Percentiles rank a stretch among this genome's conserved stretches.
These are phyloP conservation scores for Calephelis nemesis DNA, from an alignment of 1,140 invertebrate genomes.

Conservation along the genomic window DNA sequence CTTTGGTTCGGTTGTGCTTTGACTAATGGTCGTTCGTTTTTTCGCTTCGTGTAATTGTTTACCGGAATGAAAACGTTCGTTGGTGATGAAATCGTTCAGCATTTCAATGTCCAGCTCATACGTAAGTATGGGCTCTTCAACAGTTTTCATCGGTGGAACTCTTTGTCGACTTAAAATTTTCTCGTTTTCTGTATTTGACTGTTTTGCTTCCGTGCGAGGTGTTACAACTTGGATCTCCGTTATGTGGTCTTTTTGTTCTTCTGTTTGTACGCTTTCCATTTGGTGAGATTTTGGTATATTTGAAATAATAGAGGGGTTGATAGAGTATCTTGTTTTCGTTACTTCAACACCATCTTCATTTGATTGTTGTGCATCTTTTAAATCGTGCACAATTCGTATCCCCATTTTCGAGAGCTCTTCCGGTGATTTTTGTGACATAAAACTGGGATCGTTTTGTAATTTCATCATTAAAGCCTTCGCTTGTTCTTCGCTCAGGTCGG, in stretches of 20 bases:
- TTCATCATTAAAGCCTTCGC: constrained; percentile 71
- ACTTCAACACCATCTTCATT: constrained; percentile 58
- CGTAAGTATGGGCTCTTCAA: constrained; percentile 57
- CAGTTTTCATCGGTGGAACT: constrained; percentile 40
- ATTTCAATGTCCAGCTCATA: constrained; percentile 71
- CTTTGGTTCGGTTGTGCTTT: constrained; percentile 61
- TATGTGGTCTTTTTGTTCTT: constrained; percentile 56
- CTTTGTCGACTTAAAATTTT: constrained; percentile 58
- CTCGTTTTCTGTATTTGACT: constrained; percentile 51
- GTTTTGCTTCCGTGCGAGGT: constrained; percentile 52
- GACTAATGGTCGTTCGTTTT: constrained; percentile 52
- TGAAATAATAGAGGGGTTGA: constrained; percentile 50
- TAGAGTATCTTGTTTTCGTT: constrained; percentile 64
- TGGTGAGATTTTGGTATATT: constrained; percentile 45
- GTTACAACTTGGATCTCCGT: constrained; percentile 76
- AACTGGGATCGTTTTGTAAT: constrained; percentile 69
- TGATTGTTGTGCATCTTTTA: constrained; percentile 58
- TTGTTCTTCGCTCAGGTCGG: constrained; percentile 66
- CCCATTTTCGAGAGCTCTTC: constrained; percentile 67
- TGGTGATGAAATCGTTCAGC: constrained; percentile 71
- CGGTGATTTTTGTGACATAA: constrained; percentile 65
- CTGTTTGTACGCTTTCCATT: constrained; percentile 43
- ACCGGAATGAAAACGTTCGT: constrained; percentile 69
- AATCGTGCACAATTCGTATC: constrained; percentile 64
- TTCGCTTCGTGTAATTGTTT: constrained; percentile 61